Evolutionary conservation across 2,113 vertebrate species (phyloP).

Genomic region (Amblyornis subalaris): DNA sequence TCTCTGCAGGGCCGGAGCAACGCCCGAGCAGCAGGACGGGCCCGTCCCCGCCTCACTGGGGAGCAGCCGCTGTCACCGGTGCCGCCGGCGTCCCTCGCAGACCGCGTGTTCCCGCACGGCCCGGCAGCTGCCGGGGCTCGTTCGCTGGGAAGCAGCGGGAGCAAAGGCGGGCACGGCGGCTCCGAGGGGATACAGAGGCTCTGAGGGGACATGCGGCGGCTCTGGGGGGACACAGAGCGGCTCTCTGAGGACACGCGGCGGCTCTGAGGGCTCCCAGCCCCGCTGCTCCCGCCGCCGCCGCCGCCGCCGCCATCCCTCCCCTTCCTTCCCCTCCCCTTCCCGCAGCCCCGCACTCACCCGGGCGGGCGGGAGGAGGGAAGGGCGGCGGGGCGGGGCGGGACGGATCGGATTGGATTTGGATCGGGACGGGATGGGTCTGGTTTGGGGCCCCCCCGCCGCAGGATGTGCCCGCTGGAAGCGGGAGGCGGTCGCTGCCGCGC

Average conservation of each 20-base stretch:
- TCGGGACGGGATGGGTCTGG: accelerated
- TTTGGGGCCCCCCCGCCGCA: accelerated
- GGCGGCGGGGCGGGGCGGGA: neutral
- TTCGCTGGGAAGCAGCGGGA: accelerated
- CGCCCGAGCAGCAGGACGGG: accelerated
- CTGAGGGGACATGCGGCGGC: neutral
- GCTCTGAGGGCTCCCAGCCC: accelerated
- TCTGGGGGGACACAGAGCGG: neutral
- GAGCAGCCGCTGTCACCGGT: accelerated
- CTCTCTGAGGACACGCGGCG: neutral
- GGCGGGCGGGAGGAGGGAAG: neutral
- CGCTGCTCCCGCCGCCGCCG: too few species aligned
- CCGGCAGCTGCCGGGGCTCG: neutral
- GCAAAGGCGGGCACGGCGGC: accelerated
- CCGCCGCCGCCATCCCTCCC: neutral
- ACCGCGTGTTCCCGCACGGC: accelerated
- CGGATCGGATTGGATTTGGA: neutral
- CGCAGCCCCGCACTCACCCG: neutral
- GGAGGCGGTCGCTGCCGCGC: neutral
- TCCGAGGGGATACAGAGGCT: too few species aligned
- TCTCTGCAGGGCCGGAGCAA: accelerated
- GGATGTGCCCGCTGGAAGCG: neutral
- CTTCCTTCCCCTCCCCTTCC: accelerated
- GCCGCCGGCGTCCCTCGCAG: accelerated
- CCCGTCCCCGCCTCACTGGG: neutral